phyloP scores from a whole-genome alignment of 2,888 invertebrate species.

The Lordiphosa andalusiaca region DNA sequence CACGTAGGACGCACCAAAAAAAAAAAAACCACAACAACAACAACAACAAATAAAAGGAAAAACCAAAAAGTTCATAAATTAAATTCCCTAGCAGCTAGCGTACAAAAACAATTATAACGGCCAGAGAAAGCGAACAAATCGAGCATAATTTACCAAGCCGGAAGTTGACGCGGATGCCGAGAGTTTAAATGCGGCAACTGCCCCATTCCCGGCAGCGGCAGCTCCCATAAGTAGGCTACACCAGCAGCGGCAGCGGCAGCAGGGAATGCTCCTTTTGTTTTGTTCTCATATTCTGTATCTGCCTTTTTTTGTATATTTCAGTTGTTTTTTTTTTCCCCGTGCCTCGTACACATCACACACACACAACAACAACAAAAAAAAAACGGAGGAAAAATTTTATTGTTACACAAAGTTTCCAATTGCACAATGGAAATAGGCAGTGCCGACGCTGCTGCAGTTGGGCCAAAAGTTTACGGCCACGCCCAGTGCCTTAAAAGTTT shows the following conservation, averaged over 20 bases:
- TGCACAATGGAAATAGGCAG: constrained; percentile 33
- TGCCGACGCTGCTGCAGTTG: background rate
- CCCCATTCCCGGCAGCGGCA: constrained; percentile 11
- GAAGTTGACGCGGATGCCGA: constrained; percentile 42
- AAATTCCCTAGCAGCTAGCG: background rate
- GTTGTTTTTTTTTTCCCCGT: too few relatives aligned
- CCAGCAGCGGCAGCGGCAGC: too few relatives aligned
- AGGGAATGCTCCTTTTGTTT: too few relatives aligned
- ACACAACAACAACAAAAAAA: background rate
- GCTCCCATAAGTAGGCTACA: constrained; percentile 25
- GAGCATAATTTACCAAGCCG: constrained; percentile 43
- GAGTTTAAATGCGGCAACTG: constrained; percentile 43
- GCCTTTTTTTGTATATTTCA: too few relatives aligned
- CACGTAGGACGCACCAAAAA: too few relatives aligned
- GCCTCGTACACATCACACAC: too few relatives aligned
- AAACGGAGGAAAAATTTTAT: constrained; percentile 47
- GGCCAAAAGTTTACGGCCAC: constrained; percentile 25
- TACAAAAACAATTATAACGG: background rate
- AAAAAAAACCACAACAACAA: too few relatives aligned
- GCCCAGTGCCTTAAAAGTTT: constrained; percentile 38
- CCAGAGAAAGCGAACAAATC: constrained; percentile 8
- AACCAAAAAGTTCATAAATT: background rate
- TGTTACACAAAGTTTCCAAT: constrained; percentile 49
- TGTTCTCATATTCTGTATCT: too few relatives aligned
- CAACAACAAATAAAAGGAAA: background rate